phyloP scores from a whole-genome alignment of 2,888 invertebrate genomes.

The Hololepta plana region DNA sequence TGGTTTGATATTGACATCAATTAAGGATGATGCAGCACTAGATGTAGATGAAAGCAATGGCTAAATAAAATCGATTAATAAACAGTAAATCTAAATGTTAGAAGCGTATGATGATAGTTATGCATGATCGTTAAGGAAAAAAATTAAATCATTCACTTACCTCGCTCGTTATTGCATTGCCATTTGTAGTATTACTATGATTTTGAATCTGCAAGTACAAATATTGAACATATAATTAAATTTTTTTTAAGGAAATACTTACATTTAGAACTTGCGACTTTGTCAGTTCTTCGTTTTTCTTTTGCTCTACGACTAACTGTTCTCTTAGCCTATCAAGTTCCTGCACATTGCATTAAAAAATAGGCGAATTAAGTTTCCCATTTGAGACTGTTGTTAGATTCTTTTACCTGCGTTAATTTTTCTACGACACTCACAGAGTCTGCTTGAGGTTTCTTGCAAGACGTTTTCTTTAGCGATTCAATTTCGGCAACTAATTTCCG shows the following conservation, averaged over 20 bases:
- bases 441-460: too few relatives aligned
- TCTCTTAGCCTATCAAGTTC: slow-evolving; percentile 16
- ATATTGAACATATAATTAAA: too few relatives aligned
- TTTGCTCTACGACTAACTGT: slow-evolving; percentile 11
- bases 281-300: not conserved
- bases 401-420: slow-evolving; percentile 15
- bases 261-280: too few relatives aligned
- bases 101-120: too few relatives aligned
- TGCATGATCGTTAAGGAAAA: too few relatives aligned
- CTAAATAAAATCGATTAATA: slow-evolving; percentile 7
- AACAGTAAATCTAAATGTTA: not conserved
- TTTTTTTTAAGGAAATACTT: too few relatives aligned
- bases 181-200: slow-evolving; percentile 2
- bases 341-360: too few relatives aligned
- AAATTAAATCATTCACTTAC: too few relatives aligned
- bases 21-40: slow-evolving; percentile 15
- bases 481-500: slow-evolving; percentile 11
- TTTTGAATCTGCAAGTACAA: slow-evolving; percentile 2
- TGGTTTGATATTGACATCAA: slow-evolving; percentile 13
- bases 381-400: too few relatives aligned
- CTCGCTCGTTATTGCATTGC: too few relatives aligned
- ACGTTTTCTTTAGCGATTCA: slow-evolving; percentile 8
- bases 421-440: slow-evolving; percentile 14
- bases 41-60: slow-evolving; percentile 14
- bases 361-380: too few relatives aligned